Percentiles rank a stretch among this genome's conserved stretches.
Conservation (phyloP, 2,888 invertebrate species). For the Drosophila borborema region DNA sequence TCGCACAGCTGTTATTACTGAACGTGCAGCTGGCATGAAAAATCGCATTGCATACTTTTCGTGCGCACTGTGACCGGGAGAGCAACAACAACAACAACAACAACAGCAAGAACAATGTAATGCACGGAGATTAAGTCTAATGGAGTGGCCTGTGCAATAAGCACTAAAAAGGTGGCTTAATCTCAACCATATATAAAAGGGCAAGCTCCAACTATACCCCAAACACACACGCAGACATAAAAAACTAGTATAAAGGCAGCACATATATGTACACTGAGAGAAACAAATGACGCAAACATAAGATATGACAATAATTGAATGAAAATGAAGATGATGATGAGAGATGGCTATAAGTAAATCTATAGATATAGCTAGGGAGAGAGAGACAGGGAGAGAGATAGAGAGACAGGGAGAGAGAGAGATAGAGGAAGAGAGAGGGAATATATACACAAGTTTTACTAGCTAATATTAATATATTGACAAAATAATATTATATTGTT, state of each 20-base stretch:
- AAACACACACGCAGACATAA: background rate
- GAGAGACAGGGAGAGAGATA: too few species aligned
- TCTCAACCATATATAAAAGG: slow-evolving; percentile 7
- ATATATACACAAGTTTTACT: too few species aligned
- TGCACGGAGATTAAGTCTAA: slow-evolving; percentile 64
- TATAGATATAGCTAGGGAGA: too few species aligned
- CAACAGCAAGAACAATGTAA: slow-evolving; percentile 14
- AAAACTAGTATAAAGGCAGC: background rate
- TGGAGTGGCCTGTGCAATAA: slow-evolving; percentile 52
- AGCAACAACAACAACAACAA: slow-evolving; percentile 7
- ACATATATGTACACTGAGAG: slow-evolving; percentile 6
- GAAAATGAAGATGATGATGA: background rate
- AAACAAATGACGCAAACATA: background rate
- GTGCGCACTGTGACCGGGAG: slow-evolving; percentile 26
- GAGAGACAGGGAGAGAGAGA: too few species aligned
- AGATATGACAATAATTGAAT: too few species aligned
- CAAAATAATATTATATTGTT: too few species aligned
- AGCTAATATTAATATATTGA: too few species aligned
- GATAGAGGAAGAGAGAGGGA: too few species aligned
- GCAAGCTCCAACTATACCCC: background rate
- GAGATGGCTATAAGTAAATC: too few species aligned
- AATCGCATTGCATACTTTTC: slow-evolving; percentile 59
- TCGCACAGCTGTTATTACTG: slow-evolving; percentile 18
- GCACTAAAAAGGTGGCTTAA: slow-evolving; percentile 50
- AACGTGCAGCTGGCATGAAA: slow-evolving; percentile 36